A percentile compares a stretch with the other conserved stretches of the same genome.
Evolutionary conservation across 2,113 vertebrate genomes (phyloP).

Genomic region (Nannobrachium achirus): DNA sequence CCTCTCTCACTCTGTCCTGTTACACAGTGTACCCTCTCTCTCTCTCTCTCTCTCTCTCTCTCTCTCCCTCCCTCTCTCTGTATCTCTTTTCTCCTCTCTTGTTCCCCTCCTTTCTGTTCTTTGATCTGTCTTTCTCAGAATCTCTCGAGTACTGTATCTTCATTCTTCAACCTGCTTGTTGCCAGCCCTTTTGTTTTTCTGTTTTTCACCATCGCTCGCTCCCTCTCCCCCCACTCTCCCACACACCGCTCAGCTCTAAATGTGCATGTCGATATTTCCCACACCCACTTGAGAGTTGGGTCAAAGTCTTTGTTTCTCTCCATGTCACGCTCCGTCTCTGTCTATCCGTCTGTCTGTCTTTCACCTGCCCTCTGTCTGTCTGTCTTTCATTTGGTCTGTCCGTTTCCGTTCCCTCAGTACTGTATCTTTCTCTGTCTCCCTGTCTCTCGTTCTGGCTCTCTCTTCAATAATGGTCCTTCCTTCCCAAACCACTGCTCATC

Average conservation of each 20-base stretch:
- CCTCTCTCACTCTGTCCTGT: neutral
- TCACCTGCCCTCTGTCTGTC: neutral
- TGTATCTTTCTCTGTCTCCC: neutral
- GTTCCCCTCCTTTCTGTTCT: neutral
- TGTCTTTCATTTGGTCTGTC: neutral
- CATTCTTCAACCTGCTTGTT: too few relatives aligned
- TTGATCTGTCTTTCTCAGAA: too few relatives aligned
- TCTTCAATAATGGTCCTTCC: neutral
- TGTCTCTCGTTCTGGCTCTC: neutral
- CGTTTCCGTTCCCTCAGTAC: neutral
- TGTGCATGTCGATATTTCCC: conserved; percentile 22
- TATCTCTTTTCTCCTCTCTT: neutral
- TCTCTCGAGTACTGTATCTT: too few relatives aligned
- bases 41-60: neutral
- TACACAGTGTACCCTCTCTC: too few relatives aligned
- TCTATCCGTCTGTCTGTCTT: neutral
- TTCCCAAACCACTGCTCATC: neutral
- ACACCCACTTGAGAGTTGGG: neutral
- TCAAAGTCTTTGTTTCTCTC: neutral
- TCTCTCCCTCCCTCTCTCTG: neutral
- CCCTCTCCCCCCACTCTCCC: neutral
- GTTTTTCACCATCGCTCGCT: neutral
- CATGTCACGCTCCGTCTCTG: neutral
- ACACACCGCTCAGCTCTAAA: neutral
- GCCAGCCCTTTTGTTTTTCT: neutral